Base-by-base conservation (phyloP, 2,888 invertebrate species). In the Diachrysia chrysitis region DNA sequence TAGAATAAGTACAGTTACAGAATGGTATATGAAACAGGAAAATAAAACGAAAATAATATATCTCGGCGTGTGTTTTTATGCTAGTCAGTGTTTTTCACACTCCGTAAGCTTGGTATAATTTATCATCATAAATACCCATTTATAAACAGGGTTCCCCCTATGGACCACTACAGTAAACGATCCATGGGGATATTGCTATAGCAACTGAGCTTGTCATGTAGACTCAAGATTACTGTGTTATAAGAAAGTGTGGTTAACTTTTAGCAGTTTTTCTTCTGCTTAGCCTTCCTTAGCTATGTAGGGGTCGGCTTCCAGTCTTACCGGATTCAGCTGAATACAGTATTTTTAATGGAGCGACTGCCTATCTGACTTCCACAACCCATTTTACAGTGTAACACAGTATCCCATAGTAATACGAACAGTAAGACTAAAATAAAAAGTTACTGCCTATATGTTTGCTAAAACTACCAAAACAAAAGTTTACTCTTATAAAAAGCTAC, bases 51-150 rank as follows among this genome's bases (percentile, higher is more conserved):
- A 51, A 19, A 51, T 51, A 51, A 51, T 51, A 42, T 32, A 42
- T 42, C 42, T 42, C 48, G 21, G 48, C 48, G 48, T 51, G 48
- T 51, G 48, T 51, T 17, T 17, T 51, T 51, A 21, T 21, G 21
- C 48, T 51, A 51, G 48, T 51, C 48, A 51, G 25, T n/a, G 23
- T 54, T 54, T 25, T 54, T 25, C 25, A 25, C 29, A 37, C 37
- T 63, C 29, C 46, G 29, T 63, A 35, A 51, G 51, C 48, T 19
- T 55, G 37, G 29, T 51, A 57, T 59, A 51, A 59, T 70, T 59
- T 70, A 70, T 65, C 65, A 60, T 57, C 16, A 57, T 71, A 70
- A 57, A 65, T 70, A 58, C 58, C 37, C 59, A 70, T 51, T 12
- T 42, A 2, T 1, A 12, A 46, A 19, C 35, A 19, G 7, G 9